Evolutionary conservation across 1,140 invertebrate genomes (phyloP), one percentile per base, ranked within the genome.

Genomic region (Magallana angulata): DNA sequence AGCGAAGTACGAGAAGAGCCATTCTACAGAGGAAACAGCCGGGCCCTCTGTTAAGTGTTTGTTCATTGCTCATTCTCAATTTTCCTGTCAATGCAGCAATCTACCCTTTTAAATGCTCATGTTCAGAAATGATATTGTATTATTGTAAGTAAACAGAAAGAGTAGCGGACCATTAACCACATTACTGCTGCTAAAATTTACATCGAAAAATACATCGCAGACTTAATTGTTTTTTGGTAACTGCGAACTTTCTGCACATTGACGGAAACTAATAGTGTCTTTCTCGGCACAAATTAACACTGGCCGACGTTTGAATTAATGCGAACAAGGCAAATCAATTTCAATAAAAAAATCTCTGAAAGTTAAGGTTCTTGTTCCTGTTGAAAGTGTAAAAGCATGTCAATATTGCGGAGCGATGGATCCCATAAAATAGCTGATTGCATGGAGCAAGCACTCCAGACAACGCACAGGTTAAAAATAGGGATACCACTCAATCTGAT

Each of bases 301-400:
- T 6, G 30, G 64, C 64, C 64, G 18, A 71, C 18, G 64, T 30
- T 71, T 71, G 30, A 71, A 71, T 24, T n/a, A 71, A 24, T 36
- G 24, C 18, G 18, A 24, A 71, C 64, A 71, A n/a, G 64, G 30
- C 16, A 71, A 71, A 71, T 71, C 64, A 71, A 71, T 71, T 71
- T 71, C 64, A 24, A 71, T 71, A 71, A 71, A 71, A 71, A 71
- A n/a, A 24, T 11, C 11, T 24, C 11, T 24, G 64, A 71, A 24
- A 71, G 30, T 71, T 18, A 24, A 71, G 30, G 18, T 24, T 30
- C 64, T 71, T 71, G 64, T 18, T 71, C 18, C 18, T 18, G 30
- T 71, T 71, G 16, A 24, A 71, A 71, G 64, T 71, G 64, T 71
- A 71, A 71, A 71, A 71, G 64, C 64, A 71, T 71, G 64, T 24